Percentiles rank a stretch among this genome's conserved stretches.
Evolutionary conservation across 2,797 vertebrate species (phyloP).

Genomic region (Sebastes baramenuke): DNA sequence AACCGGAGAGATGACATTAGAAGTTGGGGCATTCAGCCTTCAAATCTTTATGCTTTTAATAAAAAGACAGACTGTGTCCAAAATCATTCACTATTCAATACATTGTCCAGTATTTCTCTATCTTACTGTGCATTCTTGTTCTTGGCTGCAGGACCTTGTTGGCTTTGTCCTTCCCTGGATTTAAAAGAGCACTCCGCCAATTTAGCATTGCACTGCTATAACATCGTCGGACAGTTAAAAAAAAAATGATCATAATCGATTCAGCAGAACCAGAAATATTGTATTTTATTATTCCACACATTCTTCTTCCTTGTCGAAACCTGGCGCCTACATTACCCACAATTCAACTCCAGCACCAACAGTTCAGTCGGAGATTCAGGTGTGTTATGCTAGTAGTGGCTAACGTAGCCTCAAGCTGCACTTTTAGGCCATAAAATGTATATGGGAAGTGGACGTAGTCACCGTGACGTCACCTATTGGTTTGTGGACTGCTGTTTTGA

Average conservation of each 20-base stretch:
- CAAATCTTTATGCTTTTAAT: background rate
- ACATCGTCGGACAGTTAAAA: background rate
- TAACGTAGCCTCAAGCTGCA: background rate
- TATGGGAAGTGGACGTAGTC: too few relatives aligned
- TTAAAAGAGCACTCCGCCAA: background rate
- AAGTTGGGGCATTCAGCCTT: conserved; percentile 1
- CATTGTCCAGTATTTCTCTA: background rate
- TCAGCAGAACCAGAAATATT: background rate
- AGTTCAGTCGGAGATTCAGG: background rate
- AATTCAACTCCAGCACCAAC: background rate
- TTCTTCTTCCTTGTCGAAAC: background rate
- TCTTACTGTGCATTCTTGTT: background rate
- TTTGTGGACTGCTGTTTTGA: too few relatives aligned
- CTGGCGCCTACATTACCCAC: background rate
- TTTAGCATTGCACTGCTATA: background rate
- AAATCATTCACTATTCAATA: background rate
- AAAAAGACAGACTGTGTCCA: background rate
- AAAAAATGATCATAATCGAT: background rate
- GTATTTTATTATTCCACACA: background rate
- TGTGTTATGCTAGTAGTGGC: background rate
- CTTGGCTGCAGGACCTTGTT: background rate
- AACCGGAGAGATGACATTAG: background rate
- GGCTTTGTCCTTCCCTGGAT: background rate
- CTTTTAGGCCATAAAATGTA: background rate
- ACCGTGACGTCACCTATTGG: too few relatives aligned